Evolutionary conservation across 1,140 invertebrate species (phyloP).

Genomic region (Plectus sambesii): DNA sequence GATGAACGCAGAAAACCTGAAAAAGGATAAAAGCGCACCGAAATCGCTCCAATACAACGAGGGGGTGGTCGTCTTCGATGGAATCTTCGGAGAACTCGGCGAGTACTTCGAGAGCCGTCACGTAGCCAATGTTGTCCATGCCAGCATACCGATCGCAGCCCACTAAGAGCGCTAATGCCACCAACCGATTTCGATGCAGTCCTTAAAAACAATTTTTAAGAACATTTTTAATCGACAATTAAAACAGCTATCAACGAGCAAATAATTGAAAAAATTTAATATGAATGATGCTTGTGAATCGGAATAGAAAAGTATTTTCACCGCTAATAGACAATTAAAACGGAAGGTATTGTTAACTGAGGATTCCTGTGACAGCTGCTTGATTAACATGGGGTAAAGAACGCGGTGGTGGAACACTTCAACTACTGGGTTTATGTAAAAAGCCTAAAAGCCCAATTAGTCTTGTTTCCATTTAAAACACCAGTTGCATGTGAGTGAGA

Average conservation of each 20-base stretch:
- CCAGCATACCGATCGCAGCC: conserved; percentile 22
- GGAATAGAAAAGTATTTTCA: no score
- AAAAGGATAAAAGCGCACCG: not conserved
- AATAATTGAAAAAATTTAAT: conserved; percentile 3
- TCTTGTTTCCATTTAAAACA: no score
- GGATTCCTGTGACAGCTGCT: no score
- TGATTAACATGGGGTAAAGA: no score
- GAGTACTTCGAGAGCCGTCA: conserved; percentile 21
- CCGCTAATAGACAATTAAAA: no score
- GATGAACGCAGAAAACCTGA: no score
- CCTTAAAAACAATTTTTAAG: conserved; percentile 4
- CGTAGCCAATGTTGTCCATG: conserved; percentile 14
- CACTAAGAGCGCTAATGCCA: conserved; percentile 19
- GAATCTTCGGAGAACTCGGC: conserved; percentile 18
- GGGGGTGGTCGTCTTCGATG: conserved; percentile 22
- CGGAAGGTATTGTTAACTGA: no score
- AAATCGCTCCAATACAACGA: conserved; percentile 20
- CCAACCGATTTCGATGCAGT: conserved; percentile 13
- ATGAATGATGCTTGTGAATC: no score
- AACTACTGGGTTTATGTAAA: no score
- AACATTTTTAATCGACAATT: not conserved
- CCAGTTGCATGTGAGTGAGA: no score
- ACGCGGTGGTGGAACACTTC: no score
- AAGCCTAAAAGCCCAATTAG: no score
- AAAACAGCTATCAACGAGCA: not conserved